These are phyloP conservation scores for Sicus ferrugineus DNA, from an alignment of 2,888 invertebrate species.

Conservation along the genomic window DNA sequence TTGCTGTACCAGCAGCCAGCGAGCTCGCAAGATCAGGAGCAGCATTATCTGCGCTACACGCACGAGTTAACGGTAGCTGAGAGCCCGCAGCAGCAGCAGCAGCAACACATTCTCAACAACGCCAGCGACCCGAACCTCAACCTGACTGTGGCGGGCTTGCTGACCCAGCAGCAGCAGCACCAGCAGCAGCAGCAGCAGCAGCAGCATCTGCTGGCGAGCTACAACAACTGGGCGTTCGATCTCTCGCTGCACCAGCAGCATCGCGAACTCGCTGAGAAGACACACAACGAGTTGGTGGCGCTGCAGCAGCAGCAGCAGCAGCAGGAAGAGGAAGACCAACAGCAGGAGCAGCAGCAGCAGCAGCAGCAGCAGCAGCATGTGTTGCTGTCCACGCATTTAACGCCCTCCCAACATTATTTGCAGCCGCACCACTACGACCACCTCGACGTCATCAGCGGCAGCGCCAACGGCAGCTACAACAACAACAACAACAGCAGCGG, in stretches of 20 bases:
- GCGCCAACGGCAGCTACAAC: conserved; percentile 51
- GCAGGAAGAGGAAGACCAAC: conserved; percentile 41
- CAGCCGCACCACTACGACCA: conserved; percentile 33
- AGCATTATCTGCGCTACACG: conserved; percentile 36
- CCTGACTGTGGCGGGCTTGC: conserved; percentile 38
- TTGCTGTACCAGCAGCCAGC: conserved; percentile 15
- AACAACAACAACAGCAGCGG: conserved; percentile 3
- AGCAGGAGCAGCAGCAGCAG: conserved; percentile 42
- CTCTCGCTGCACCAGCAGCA: conserved; percentile 49
- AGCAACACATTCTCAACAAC: conserved; percentile 46
- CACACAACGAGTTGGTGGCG: conserved; percentile 28
- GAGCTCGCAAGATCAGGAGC: conserved; percentile 1
- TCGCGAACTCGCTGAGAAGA: conserved; percentile 39
- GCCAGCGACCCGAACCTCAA: conserved; percentile 51
- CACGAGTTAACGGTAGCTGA: conserved; percentile 28
- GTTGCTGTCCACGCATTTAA: conserved; percentile 36
- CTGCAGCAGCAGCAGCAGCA: conserved; percentile 42
- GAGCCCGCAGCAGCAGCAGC: conserved; percentile 30
- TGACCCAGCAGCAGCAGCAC: conserved; percentile 33
- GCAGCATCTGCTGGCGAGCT: conserved; percentile 44
- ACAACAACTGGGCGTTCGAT: conserved; percentile 53
- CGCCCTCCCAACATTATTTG: conserved; percentile 36
- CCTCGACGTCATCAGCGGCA: conserved; percentile 8
- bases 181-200: conserved; percentile 38
- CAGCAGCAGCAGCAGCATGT: conserved; percentile 43